Base-by-base conservation (phyloP, 2,888 invertebrate genomes). In the Hylaea fasciaria region DNA sequence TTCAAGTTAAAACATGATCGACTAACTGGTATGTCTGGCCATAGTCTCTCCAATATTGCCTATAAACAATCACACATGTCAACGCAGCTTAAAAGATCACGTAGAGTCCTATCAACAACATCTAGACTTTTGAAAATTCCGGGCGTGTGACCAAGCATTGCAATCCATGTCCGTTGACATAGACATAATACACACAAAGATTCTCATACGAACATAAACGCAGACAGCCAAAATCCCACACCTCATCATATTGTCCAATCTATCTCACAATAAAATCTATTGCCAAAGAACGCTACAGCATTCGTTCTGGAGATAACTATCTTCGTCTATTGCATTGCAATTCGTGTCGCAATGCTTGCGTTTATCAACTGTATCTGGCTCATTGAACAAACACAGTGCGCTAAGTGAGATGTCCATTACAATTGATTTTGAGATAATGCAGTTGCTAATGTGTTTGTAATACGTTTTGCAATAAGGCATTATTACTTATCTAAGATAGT, bases 271-370 rank as follows among this genome's bases (percentile, higher is more conserved):
- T 37, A 48, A 14, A 49, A 55, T 55, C 50, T 43, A 51, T 61
- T 61, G 47, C 55, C 28, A 43, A 50, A 60, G 12, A 54, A 43
- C 47, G 55, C 39, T 32, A 37, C 45, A 51, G 16, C 51, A 48
- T 52, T 56, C 52, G 61, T 52, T 52, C 37, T 37, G 41, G 14
- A 5, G 56, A 56, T 57, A 52, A 35, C 39, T n/a, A 62, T 62
- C 56, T 28, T n/a, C n/a, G 52, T 45, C 44, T 44, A 32, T 46
- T 48, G 28, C 53, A 47, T 47, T 44, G 46, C 39, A 29, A 22
- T 37, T 35, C 28, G 3, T 55, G 46, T 43, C 32, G 56, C 48
- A 57, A 59, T 4, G 22, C 12, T 29, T 53, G 43, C 29, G 10
- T 12, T 54, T 17, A 32, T 40, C 14, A 32, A 32, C 12, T 13